Evolutionary conservation across 2,113 vertebrate species (phyloP).

Genomic region (Pseudorasbora parva): DNA sequence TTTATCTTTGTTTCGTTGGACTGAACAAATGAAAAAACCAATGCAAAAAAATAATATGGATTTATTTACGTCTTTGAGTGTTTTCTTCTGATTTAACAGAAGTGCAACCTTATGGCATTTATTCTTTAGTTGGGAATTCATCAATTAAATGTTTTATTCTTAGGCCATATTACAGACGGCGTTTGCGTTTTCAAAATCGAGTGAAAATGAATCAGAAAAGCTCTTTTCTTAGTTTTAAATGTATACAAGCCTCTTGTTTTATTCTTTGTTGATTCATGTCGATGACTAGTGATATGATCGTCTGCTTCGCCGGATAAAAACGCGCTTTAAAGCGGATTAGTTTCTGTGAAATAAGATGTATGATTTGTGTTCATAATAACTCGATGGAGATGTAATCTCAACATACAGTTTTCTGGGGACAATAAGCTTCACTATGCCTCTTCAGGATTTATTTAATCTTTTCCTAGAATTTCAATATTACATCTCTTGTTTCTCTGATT

Average conservation of each 20-base stretch:
- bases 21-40: too few relatives aligned
- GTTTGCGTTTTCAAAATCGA: neutral
- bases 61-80: too few relatives aligned
- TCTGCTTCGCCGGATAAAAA: conserved; percentile 73
- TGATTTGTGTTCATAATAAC: conserved; percentile 81
- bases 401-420: conserved; percentile 69
- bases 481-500: conserved; percentile 76
- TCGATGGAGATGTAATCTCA: conserved; percentile 63
- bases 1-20: neutral
- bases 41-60: too few relatives aligned
- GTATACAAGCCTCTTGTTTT: neutral
- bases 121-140: neutral
- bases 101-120: neutral
- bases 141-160: neutral
- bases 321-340: conserved; percentile 76
- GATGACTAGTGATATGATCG: neutral
- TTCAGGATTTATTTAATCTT: conserved; percentile 82
- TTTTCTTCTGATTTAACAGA: neutral
- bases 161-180: neutral
- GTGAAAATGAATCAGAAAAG: neutral
- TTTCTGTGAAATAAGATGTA: conserved; percentile 82
- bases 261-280: neutral
- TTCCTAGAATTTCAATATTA: conserved; percentile 89
- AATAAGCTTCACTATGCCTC: conserved; percentile 56
- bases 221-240: neutral